Base-by-base conservation (phyloP, 2,113 vertebrate genomes). In the Ochotona curzoniae region DNA sequence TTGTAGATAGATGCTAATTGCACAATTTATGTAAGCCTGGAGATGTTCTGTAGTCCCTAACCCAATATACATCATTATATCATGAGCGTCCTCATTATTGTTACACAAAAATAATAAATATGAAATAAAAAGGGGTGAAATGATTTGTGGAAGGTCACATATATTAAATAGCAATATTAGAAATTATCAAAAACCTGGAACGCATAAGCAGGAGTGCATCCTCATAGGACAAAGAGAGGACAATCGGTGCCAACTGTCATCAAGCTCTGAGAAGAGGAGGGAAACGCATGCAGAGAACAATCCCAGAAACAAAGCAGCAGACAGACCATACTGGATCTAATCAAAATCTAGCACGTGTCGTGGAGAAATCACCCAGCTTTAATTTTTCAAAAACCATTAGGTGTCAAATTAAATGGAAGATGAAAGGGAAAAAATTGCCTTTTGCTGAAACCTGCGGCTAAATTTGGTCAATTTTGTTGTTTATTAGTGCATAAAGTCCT, bases 401-500 rank as follows among this genome's bases (percentile, higher is more conserved):
- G 96, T 97, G 96, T 98, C 98, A 97, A 98, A 98, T 98, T 98
- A 98, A 97, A 98, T 96, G 95, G 96, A 97, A 98, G 96, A 98
- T 97, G 94, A 97, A 98, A 97, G 83, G 83, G 96, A 97, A 97
- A 97, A 97, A 97, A 97, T 96, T 96, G 96, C 95, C 96, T 97
- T 97, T 97, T 94, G 64, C 96, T 97, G 96, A 96, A 96, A 98
- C 94, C 96, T 95, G 97, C 97, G 97, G 97, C 97, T 98, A 98
- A 98, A 98, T 98, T 98, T 97, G 97, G 98, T 98, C 98, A 97
- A 97, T 98, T 98, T 98, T 98, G 97, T 98, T 97, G 97, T 97
- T 98, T 98, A 97, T 96, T 96, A 96, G 96, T 97, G 96, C 97
- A 97, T 97, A 98, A 98, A 97, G 97, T 98, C 98, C 97, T 98